Base-by-base conservation (phyloP, 2,888 invertebrate genomes). In the Malachius bipustulatus region DNA sequence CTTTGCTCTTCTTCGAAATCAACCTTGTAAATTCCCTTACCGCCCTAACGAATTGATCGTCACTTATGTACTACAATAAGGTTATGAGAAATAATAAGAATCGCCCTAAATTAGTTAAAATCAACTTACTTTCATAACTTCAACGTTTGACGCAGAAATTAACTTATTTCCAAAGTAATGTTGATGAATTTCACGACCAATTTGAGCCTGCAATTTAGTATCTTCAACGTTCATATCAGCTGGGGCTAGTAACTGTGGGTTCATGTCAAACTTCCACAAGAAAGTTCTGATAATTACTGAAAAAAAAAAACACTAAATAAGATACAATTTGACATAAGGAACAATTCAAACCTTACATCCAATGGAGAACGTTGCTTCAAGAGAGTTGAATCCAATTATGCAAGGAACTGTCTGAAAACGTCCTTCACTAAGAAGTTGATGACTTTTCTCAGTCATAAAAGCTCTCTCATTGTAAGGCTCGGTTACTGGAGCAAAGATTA, bases 1-100 rank as follows among this genome's bases (percentile, higher is more conserved):
- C 24, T 6, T 19, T 19, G 6, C 6, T 8, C 24, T 8, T 16
- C 28, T 34, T 30, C 4, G 37, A 34, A n/a, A 34, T 6, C 8
- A 37, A 3, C n/a, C 12, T 19, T 4, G 26, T 34, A 24, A 37
- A 37, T 16, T 37, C 28, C 16, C 32, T 32, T 16, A 34, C 34
- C 3, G 37, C 34, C 26, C 37, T 34, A 1, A 37, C 37, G 34
- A 37, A 34, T 14, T 37, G 37, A 34, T 37, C 37, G 9, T 37
- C 37, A 30, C 34, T 34, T 9, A 34, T 4, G 15, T 26, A 37
- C 37, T 37, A 19, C 1, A 28, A 33, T 26, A 15, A 30, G 24
- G n/a, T 8, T 19, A 19, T 19, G 6, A 19, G 6, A 8, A 19
- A n/a, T 19, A 6, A 19, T n/a, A 19, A 19, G n/a, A 6, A n/a